A percentile compares a stretch with the other conserved stretches of the same genome.
phyloP scores from a whole-genome alignment of 2,113 vertebrate species.

The Pyrgilauda ruficollis region DNA sequence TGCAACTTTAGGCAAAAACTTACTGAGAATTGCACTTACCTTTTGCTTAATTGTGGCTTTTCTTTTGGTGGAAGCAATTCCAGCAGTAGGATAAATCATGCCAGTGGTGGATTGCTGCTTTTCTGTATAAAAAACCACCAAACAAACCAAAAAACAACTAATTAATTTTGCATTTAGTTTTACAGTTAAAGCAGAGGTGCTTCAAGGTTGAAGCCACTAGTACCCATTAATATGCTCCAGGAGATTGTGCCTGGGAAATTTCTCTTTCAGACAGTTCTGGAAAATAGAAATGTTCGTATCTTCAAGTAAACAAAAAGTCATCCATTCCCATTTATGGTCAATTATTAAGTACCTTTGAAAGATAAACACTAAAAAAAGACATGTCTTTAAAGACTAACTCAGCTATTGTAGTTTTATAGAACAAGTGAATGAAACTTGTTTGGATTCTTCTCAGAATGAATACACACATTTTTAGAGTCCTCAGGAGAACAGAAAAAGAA shows the following conservation, averaged over 20 bases:
- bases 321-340: not conserved
- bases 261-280: not conserved
- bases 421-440: not conserved
- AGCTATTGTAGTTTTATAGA: not conserved
- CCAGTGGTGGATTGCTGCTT: not conserved
- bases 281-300: not conserved
- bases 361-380: not conserved
- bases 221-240: not conserved
- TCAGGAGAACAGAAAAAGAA: not conserved
- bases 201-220: not conserved
- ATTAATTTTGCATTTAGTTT: not conserved
- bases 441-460: conserved; percentile 8
- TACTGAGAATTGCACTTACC: not conserved
- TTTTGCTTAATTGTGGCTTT: not conserved
- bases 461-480: not conserved
- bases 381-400: not conserved
- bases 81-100: not conserved
- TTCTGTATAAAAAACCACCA: not conserved
- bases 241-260: not conserved
- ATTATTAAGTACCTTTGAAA: not conserved
- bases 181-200: not conserved
- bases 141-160: not conserved
- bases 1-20: not conserved
- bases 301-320: not conserved
- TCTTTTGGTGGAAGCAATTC: not conserved